Evolutionary conservation across 2,113 vertebrate species (phyloP).

Genomic region (Epinephelus fuscoguttatus): DNA sequence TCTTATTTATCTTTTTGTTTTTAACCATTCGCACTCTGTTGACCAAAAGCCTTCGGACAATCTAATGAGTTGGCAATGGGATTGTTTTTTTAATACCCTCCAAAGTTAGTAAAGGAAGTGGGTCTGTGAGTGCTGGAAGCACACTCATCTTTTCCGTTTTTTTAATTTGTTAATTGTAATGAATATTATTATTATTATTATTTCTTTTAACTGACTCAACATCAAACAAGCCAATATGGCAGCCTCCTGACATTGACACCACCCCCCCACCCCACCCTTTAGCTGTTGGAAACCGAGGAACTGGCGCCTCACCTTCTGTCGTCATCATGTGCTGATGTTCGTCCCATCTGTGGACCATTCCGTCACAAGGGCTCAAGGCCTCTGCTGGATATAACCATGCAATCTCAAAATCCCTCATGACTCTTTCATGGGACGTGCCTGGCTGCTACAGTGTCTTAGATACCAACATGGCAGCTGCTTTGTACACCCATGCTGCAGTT

Average conservation of each 20-base stretch:
- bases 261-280: conserved; percentile 40
- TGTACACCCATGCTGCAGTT: conserved; percentile 29
- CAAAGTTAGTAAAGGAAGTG: conserved; percentile 30
- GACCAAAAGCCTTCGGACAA: conserved; percentile 69
- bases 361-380: conserved; percentile 62
- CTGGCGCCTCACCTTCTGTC: conserved; percentile 21
- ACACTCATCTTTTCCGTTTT: conserved; percentile 15
- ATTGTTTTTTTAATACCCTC: conserved; percentile 11
- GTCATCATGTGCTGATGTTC: conserved; percentile 40
- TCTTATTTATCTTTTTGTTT: conserved; percentile 64
- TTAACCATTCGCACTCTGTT: conserved; percentile 48
- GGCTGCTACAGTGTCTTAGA: conserved; percentile 72
- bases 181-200: not conserved
- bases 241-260: conserved; percentile 35
- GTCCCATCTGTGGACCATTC: conserved; percentile 33
- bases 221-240: conserved; percentile 55
- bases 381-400: conserved; percentile 55
- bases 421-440: conserved; percentile 57
- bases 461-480: conserved; percentile 67
- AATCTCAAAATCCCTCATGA: conserved; percentile 35
- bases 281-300: conserved; percentile 44
- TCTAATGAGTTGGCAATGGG: conserved; percentile 54
- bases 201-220: conserved; percentile 60
- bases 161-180: conserved; percentile 33
- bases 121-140: conserved; percentile 53